Evolutionary conservation across 2,797 vertebrate species (phyloP).

Genomic region (Hypotaenidia philippensis): DNA sequence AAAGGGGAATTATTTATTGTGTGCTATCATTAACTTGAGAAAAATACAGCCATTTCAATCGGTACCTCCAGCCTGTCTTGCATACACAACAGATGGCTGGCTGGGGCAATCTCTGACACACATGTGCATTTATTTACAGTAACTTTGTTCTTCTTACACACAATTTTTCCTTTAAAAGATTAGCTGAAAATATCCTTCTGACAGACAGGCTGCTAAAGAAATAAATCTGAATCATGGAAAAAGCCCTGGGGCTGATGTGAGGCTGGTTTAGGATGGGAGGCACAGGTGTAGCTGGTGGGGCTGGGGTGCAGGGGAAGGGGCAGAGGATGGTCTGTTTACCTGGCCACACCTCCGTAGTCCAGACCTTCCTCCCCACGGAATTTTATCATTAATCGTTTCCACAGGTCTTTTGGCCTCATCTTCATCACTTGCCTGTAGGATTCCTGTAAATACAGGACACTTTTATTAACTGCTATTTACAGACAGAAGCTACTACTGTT

Average conservation of each 20-base stretch:
- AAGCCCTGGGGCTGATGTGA: neutral
- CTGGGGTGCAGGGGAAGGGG: neutral
- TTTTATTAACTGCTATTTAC: neutral
- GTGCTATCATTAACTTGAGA: neutral
- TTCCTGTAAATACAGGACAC: constrained; percentile 82
- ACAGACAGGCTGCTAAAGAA: neutral
- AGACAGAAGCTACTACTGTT: neutral
- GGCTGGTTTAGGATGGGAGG: neutral
- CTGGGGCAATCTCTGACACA: neutral
- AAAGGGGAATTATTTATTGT: neutral
- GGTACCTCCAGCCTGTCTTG: neutral
- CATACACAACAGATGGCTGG: neutral
- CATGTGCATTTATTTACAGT: neutral
- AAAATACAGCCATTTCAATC: neutral
- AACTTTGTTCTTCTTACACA: neutral
- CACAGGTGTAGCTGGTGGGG: neutral
- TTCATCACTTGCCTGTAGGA: constrained; percentile 99
- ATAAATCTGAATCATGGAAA: neutral
- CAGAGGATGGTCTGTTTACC: constrained; percentile 76
- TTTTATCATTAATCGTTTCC: constrained; percentile 99
- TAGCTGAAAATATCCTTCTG: neutral
- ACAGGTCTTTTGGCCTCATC: constrained; percentile 98
- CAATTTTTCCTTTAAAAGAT: neutral
- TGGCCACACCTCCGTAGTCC: constrained; percentile 96
- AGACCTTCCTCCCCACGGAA: constrained; percentile 97